Percentiles rank a stretch among this genome's conserved stretches.
phyloP scores from a whole-genome alignment of 2,113 vertebrate genomes.

The Amphilophus citrinellus region DNA sequence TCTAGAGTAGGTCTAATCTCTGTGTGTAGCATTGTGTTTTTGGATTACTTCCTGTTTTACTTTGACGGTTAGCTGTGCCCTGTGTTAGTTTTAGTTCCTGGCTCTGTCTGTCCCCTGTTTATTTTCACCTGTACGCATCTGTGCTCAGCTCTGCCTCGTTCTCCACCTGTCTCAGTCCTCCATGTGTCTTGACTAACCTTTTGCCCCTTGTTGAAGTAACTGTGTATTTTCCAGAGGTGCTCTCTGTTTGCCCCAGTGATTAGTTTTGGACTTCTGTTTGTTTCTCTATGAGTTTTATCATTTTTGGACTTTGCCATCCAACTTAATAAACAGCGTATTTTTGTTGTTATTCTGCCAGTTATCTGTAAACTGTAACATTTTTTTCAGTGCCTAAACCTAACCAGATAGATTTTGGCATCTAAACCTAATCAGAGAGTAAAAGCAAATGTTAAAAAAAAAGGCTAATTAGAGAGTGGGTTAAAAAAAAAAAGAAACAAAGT shows the following conservation, averaged over 20 bases:
- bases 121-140: neutral
- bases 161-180: neutral
- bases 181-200: neutral
- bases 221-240: neutral
- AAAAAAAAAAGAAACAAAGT: neutral
- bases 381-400: constrained; percentile 3
- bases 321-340: neutral
- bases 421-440: neutral
- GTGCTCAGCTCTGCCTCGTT: neutral
- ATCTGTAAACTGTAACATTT: too few species aligned
- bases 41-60: neutral
- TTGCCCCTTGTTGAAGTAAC: neutral
- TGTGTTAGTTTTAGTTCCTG: neutral
- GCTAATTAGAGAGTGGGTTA: neutral
- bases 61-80: neutral
- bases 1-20: neutral
- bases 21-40: neutral
- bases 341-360: neutral
- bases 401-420: neutral
- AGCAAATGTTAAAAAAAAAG: neutral
- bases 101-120: neutral
- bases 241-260: neutral
- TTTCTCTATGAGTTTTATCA: neutral
- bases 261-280: neutral
- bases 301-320: neutral